Percentiles rank a stretch among this genome's conserved stretches.
phyloP scores from a whole-genome alignment of 2,113 vertebrate species.

The Coracopsis vasa region DNA sequence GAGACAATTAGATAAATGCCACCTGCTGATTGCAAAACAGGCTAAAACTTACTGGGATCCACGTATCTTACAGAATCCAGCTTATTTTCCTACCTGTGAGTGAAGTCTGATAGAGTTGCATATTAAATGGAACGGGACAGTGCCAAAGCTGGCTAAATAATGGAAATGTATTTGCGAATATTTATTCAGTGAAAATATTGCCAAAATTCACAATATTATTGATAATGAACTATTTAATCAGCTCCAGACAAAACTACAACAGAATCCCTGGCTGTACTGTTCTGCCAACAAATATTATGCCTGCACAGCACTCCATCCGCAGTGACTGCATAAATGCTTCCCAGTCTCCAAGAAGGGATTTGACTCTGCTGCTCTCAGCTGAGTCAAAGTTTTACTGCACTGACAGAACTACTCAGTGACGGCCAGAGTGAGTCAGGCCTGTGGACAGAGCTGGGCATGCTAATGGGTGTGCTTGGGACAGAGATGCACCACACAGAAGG shows the following conservation, averaged over 20 bases:
- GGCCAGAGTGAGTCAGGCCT: not conserved
- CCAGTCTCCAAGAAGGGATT: not conserved
- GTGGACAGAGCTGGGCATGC: not conserved
- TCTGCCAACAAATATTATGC: not conserved
- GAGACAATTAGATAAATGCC: not conserved
- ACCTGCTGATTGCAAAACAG: not conserved
- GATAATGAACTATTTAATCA: slow-evolving; percentile 48
- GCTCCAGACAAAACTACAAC: not conserved
- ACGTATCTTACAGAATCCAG: accelerated
- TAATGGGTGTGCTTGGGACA: not conserved
- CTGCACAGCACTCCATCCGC: not conserved
- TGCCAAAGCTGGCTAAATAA: slow-evolving; percentile 28
- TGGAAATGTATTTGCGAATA: not conserved
- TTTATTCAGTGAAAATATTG: slow-evolving; percentile 28
- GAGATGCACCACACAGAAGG: not conserved
- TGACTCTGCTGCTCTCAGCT: not conserved
- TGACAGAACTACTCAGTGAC: not conserved
- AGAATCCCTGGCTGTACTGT: not conserved
- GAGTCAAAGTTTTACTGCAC: not conserved
- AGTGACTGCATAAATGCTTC: not conserved
- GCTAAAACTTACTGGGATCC: not conserved
- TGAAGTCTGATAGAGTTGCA: not conserved
- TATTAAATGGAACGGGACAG: not conserved
- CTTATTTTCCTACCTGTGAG: slow-evolving; percentile 12
- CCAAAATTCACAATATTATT: slow-evolving; percentile 42